A percentile compares a stretch with the other conserved stretches of the same genome.
phyloP scores from a whole-genome alignment of 2,888 invertebrate species.

The Melanargia galathea region DNA sequence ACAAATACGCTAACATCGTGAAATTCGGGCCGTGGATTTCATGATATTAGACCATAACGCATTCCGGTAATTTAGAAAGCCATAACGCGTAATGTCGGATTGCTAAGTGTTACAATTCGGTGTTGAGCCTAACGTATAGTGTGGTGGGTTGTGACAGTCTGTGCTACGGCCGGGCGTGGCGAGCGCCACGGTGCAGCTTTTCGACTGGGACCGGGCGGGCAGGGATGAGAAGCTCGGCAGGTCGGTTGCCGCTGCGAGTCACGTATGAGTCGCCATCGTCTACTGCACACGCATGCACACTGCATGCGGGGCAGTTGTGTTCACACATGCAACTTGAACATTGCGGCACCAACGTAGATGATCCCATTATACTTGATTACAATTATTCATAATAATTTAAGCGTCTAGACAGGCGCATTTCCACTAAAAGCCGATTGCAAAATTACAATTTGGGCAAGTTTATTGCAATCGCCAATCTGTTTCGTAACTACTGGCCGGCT shows the following conservation, averaged over 20 bases:
- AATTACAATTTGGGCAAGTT: too few species aligned
- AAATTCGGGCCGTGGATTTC: too few species aligned
- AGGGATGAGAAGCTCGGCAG: slow-evolving; percentile 97
- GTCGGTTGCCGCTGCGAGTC: slow-evolving; percentile 77
- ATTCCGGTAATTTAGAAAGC: too few species aligned
- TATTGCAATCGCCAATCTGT: too few species aligned
- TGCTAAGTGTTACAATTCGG: too few species aligned
- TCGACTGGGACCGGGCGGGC: slow-evolving; percentile 96
- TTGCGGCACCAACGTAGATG: slow-evolving; percentile 5
- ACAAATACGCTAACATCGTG: too few species aligned
- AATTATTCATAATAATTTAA: too few species aligned
- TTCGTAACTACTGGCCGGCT: too few species aligned
- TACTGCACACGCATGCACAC: slow-evolving; percentile 20
- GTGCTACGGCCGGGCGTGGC: slow-evolving; percentile 64
- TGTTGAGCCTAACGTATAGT: slow-evolving; percentile 39
- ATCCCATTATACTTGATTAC: neutral
- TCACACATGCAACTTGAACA: slow-evolving; percentile 9
- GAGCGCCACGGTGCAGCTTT: slow-evolving; percentile 84
- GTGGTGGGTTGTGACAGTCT: slow-evolving; percentile 73
- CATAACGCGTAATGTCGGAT: too few species aligned
- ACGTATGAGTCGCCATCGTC: slow-evolving; percentile 13
- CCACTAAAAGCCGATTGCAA: too few species aligned
- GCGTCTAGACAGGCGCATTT: too few species aligned
- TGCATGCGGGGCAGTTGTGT: slow-evolving; percentile 20
- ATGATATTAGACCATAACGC: too few species aligned